phyloP scores from a whole-genome alignment of 2,888 invertebrate species.

The Charanyca ferruginea region DNA sequence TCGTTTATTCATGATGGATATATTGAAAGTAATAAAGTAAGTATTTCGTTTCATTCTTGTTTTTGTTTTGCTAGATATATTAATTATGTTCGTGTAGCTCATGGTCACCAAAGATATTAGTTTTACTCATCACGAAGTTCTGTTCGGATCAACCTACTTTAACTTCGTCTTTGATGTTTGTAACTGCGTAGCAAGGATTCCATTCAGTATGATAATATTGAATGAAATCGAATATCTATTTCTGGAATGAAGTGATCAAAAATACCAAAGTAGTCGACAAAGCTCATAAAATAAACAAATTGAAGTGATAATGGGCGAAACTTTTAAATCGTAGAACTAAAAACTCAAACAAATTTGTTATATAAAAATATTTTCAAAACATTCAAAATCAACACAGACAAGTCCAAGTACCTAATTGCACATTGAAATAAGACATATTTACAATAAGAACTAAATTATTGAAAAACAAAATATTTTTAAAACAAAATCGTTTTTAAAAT shows the following conservation, averaged over 20 bases:
- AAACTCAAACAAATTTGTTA: not conserved
- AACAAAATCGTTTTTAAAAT: too few relatives aligned
- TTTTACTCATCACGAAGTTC: constrained; percentile 38
- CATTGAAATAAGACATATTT: too few relatives aligned
- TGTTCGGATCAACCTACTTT: constrained; percentile 33
- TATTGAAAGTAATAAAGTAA: constrained; percentile 34
- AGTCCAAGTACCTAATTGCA: too few relatives aligned
- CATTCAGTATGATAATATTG: constrained; percentile 20
- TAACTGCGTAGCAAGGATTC: constrained; percentile 28
- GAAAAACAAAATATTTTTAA: too few relatives aligned
- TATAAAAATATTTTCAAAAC: too few relatives aligned
- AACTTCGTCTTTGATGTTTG: constrained; percentile 15
- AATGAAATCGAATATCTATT: constrained; percentile 12
- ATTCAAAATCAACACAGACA: too few relatives aligned
- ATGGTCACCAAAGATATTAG: constrained; percentile 33
- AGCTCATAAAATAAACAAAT: not conserved
- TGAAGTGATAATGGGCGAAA: not conserved
- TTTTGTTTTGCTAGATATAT: constrained; percentile 33
- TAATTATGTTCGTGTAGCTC: constrained; percentile 25
- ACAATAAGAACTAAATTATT: too few relatives aligned
- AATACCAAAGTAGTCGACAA: not conserved
- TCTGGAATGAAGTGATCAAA: not conserved
- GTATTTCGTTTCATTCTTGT: constrained; percentile 11
- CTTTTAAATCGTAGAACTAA: too few relatives aligned
- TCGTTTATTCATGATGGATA: constrained; percentile 43